Evolutionary conservation across 2,888 invertebrate genomes (phyloP).

Genomic region (Pollenia labialis): DNA sequence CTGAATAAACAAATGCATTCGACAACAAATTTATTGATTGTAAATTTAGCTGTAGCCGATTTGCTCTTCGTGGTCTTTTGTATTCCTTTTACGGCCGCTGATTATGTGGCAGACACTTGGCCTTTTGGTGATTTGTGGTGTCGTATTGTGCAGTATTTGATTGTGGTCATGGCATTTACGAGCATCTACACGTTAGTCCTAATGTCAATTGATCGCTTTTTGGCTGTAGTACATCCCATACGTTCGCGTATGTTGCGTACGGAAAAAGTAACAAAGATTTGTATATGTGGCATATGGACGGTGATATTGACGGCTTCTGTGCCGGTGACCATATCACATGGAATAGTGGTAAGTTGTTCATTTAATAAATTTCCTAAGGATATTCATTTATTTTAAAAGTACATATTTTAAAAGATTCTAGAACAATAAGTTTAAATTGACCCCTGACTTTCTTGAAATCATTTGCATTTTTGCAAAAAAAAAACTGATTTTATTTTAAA

Average conservation of each 20-base stretch:
- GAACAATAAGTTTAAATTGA: no score
- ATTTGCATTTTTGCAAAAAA: constrained; percentile 5
- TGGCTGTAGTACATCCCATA: constrained; percentile 97
- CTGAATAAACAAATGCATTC: constrained; percentile 96
- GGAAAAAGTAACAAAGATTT: constrained; percentile 90
- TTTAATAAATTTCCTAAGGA: neutral
- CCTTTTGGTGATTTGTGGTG: constrained; percentile 95
- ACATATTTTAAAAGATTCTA: neutral
- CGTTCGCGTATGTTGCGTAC: constrained; percentile 93
- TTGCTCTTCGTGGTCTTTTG: constrained; percentile 95
- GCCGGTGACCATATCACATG: constrained; percentile 90
- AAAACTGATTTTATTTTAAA: neutral
- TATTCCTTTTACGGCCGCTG: constrained; percentile 96
- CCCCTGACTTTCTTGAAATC: neutral
- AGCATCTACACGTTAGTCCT: constrained; percentile 96
- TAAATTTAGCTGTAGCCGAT: constrained; percentile 95
- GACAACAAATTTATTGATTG: constrained; percentile 96
- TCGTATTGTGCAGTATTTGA: constrained; percentile 94
- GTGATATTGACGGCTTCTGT: constrained; percentile 89
- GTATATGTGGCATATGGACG: constrained; percentile 91
- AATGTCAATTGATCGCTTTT: constrained; percentile 95
- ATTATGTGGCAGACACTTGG: constrained; percentile 93
- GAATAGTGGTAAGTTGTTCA: constrained; percentile 85
- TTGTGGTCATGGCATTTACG: constrained; percentile 95
- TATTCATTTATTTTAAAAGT: neutral